Base-by-base conservation (phyloP, 1,140 invertebrate species). In the Calephelis virginiensis region DNA sequence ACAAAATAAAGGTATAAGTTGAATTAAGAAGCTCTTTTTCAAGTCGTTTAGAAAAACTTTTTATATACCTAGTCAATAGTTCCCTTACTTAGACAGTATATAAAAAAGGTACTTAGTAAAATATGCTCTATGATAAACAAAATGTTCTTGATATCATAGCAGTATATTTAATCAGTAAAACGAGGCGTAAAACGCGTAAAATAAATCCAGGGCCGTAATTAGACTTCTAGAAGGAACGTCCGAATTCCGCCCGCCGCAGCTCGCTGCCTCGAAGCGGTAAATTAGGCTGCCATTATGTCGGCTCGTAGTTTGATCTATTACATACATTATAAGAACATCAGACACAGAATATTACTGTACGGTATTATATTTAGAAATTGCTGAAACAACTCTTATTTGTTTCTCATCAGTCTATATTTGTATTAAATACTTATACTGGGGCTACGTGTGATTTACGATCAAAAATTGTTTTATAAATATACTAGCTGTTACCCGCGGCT, bases 101-200 rank as follows among this genome's bases (percentile, higher is more conserved):
- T 17, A 17, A 17, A 17, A 17, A 17, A 17, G 0, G 3, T 17
- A 17, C 17, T 17, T 17, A 17, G 5, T 28, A 28, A 28, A 43
- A 43, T 0, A 43, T 6, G 1, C 5, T 43, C 8, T 43, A 43
- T 43, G 40, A 8, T 43, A 43, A 8, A 43, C 40, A 53, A n/a
- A 53, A 53, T 17, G 12, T 28, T 17, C 28, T 53, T n/a, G 50
- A 53, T 53, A 5, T 53, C 13, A 5, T 17, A n/a, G 13, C 50
- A 13, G 8, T 53, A 53, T 4, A 28, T 2, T 28, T 13, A 17
- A 17, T n/a, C 13, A 53, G 40, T 8, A 9, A 43, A 43, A 6
- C 5, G 6, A 9, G 40, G 40, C 71, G 82, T 84, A 84, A 86
- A 84, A 74, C 78, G 82, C 82, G 82, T 84, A 77, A 84, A 86